Percentiles rank a stretch among this genome's conserved stretches.
Conservation (phyloP, 2,113 vertebrate genomes). For the Malurus cyaneus region DNA sequence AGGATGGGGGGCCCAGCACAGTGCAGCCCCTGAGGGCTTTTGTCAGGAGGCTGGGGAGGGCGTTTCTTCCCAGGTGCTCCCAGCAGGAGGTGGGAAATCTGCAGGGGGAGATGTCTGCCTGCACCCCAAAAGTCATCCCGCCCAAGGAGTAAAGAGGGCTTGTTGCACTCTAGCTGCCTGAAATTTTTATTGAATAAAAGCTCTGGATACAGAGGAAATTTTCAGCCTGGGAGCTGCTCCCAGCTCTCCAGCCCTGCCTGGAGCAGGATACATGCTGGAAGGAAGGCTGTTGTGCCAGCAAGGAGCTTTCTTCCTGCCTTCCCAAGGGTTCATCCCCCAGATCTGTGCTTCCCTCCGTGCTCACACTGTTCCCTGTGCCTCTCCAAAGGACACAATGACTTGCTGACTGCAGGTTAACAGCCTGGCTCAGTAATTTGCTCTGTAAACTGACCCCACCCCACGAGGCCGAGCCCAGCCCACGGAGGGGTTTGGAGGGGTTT, state of each 20-base stretch:
- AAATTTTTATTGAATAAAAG: conserved; percentile 63
- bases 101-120: not conserved
- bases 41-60: not conserved
- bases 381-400: not conserved
- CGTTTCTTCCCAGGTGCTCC: not conserved
- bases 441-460: not conserved
- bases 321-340: not conserved
- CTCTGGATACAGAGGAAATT: conserved; percentile 44
- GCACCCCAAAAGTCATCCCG: not conserved
- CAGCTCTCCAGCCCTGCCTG: not conserved
- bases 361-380: not conserved
- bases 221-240: not conserved
- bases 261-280: not conserved
- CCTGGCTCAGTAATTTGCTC: not conserved
- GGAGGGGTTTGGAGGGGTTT: conserved; percentile 6
- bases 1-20: rapidly evolving
- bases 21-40: not conserved
- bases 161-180: conserved; percentile 29
- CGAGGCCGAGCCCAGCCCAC: not conserved
- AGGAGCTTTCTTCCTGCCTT: not conserved
- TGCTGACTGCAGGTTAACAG: not conserved
- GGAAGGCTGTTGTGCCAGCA: not conserved
- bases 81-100: not conserved
- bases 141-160: not conserved
- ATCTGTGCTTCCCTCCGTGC: not conserved